These are phyloP conservation scores for Labia minor DNA, from an alignment of 2,888 invertebrate genomes.

Conservation along the genomic window DNA sequence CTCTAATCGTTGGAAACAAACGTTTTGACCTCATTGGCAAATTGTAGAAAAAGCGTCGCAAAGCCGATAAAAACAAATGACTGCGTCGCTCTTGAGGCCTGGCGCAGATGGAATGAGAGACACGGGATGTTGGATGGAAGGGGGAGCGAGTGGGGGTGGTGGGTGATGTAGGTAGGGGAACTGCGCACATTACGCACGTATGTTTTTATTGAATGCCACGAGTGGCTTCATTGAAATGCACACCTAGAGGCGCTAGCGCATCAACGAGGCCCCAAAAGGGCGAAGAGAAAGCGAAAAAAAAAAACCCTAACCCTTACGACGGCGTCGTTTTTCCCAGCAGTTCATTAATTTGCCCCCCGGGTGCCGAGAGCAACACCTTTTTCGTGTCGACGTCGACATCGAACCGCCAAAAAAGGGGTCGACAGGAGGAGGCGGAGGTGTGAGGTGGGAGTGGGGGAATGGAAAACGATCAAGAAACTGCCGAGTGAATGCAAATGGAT, in stretches of 20 bases:
- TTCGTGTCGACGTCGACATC: constrained; percentile 13
- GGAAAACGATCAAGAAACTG: background rate
- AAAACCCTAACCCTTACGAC: background rate
- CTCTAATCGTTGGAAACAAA: background rate
- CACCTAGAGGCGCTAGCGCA: background rate
- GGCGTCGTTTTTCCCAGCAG: constrained; percentile 1
- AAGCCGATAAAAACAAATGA: constrained; percentile 13
- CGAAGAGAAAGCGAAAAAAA: too few relatives aligned
- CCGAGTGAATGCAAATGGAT: background rate
- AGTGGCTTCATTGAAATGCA: constrained; percentile 13
- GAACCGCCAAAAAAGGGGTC: background rate
- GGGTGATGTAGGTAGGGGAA: too few relatives aligned
- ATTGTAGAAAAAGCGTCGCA: background rate
- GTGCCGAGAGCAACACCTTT: constrained; percentile 13
- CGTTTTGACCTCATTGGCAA: background rate
- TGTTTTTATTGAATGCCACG: constrained; percentile 13
- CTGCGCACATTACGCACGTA: background rate
- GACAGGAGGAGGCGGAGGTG: too few relatives aligned
- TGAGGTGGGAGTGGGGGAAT: too few relatives aligned
- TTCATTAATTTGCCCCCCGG: constrained; percentile 13
- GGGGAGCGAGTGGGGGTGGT: too few relatives aligned
- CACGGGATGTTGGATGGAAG: too few relatives aligned
- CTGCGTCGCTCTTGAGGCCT: background rate
- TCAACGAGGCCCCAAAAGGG: background rate
- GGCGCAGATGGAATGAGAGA: background rate